phyloP scores from a whole-genome alignment of 2,888 invertebrate genomes.

The Leptinotarsa juncta region DNA sequence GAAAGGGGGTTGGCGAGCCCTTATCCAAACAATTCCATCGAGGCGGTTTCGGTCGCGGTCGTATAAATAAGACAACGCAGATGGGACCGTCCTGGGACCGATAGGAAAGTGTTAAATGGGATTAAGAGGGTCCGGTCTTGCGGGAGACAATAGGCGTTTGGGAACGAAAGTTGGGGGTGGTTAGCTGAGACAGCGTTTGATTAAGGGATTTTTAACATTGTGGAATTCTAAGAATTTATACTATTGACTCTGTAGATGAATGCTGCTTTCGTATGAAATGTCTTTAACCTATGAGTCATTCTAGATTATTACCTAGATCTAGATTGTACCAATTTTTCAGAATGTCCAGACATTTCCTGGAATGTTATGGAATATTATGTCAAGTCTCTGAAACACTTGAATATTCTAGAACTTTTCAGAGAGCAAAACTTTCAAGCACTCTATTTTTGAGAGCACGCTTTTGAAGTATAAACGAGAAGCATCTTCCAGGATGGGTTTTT shows the following conservation, averaged over 20 bases:
- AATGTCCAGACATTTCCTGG: too few species aligned
- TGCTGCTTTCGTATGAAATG: not conserved
- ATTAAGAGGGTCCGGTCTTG: slow-evolving; percentile 44
- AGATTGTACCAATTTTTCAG: too few species aligned
- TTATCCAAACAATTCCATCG: slow-evolving; percentile 37
- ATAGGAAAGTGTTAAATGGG: slow-evolving; percentile 48
- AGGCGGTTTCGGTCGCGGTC: slow-evolving; percentile 46
- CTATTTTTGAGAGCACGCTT: too few species aligned
- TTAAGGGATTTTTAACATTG: not conserved
- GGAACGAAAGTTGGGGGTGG: not conserved
- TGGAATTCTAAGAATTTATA: not conserved
- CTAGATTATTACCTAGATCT: too few species aligned
- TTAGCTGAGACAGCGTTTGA: not conserved
- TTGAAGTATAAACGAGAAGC: too few species aligned
- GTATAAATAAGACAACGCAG: slow-evolving; percentile 55
- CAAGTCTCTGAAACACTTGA: too few species aligned
- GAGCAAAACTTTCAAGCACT: too few species aligned
- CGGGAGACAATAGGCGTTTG: not conserved
- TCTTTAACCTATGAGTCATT: too few species aligned
- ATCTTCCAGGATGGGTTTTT: too few species aligned
- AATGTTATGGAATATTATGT: too few species aligned
- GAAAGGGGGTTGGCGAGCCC: slow-evolving; percentile 21
- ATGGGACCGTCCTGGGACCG: slow-evolving; percentile 49
- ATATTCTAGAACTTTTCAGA: too few species aligned
- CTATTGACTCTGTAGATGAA: not conserved